Evolutionary conservation across 2,888 invertebrate species (phyloP).

Genomic region (Argyresthia goedartella): DNA sequence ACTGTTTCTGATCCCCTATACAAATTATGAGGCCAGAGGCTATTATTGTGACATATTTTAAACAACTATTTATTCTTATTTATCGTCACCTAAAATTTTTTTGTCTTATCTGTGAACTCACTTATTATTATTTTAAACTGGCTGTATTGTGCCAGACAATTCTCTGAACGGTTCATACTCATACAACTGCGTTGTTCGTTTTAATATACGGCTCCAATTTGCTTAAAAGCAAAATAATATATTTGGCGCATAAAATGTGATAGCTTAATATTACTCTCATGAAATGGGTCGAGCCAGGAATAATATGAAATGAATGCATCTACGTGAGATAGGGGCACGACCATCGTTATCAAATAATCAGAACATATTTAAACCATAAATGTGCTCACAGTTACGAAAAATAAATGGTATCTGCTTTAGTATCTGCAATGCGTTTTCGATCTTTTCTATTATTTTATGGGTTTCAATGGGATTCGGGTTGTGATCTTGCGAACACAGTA

Average conservation of each 20-base stretch:
- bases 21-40: no score
- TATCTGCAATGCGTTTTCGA: neutral
- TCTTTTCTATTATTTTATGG: neutral
- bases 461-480: neutral
- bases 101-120: no score
- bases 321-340: neutral
- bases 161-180: constrained; percentile 55
- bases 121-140: no score
- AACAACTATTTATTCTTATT: no score
- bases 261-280: constrained; percentile 32
- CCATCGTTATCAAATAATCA: neutral
- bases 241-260: constrained; percentile 36
- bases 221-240: constrained; percentile 59
- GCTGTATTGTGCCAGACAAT: constrained; percentile 47
- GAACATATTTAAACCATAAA: neutral
- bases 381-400: neutral
- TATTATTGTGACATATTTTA: no score
- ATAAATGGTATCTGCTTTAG: neutral
- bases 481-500: neutral
- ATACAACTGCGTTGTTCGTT: constrained; percentile 53
- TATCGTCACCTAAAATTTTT: no score
- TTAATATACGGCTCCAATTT: constrained; percentile 62
- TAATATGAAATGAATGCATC: neutral
- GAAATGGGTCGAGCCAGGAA: constrained; percentile 36
- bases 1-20: neutral